These are phyloP conservation scores for Physocephala rufipes DNA, from an alignment of 2,888 invertebrate species.

Conservation along the genomic window DNA sequence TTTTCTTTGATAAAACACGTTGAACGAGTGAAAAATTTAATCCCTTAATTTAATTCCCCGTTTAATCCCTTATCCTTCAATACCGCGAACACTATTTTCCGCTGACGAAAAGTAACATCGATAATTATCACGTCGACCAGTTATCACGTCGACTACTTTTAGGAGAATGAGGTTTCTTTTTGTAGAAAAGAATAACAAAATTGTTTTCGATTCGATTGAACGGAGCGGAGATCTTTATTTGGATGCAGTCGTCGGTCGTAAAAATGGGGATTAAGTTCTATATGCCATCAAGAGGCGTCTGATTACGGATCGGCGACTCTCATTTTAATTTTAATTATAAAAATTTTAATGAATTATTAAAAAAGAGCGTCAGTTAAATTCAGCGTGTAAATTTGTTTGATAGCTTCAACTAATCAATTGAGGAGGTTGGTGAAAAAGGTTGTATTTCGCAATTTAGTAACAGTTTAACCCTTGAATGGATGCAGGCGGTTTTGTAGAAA, in stretches of 20 bases:
- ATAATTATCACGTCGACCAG: background rate
- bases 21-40: background rate
- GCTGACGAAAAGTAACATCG: too few species aligned
- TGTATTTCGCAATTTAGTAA: too few species aligned
- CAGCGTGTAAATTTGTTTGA: too few species aligned
- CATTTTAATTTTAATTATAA: background rate
- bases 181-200: slow-evolving; percentile 7
- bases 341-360: slow-evolving; percentile 2
- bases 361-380: background rate
- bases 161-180: slow-evolving; percentile 38
- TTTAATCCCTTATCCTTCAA: background rate
- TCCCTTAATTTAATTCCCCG: background rate
- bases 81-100: background rate
- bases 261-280: slow-evolving; percentile 8
- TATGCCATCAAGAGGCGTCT: background rate
- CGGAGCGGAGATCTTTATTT: background rate
- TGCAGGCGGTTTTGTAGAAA: too few species aligned
- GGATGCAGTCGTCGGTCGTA: slow-evolving; percentile 7
- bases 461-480: too few species aligned
- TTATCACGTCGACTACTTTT: slow-evolving; percentile 39
- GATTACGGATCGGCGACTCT: background rate
- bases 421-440: too few species aligned
- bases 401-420: too few species aligned
- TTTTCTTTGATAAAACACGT: slow-evolving; percentile 6
- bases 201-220: slow-evolving; percentile 5